Conservation (phyloP, 2,888 invertebrate species). For the Hipparchia semele region DNA sequence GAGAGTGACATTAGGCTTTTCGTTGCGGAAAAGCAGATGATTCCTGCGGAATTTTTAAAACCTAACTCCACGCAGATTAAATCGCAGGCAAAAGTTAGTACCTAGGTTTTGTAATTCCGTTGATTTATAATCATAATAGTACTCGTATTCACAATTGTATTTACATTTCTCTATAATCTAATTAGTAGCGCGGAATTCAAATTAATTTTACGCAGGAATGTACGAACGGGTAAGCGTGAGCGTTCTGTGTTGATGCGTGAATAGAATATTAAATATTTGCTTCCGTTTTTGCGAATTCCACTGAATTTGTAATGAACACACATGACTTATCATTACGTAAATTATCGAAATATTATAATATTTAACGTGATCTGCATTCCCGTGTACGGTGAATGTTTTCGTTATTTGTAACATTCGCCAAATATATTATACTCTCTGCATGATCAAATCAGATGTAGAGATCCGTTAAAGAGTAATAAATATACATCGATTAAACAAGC, state of each 20-base stretch:
- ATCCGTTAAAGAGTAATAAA: too few species aligned
- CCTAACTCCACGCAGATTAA: too few species aligned
- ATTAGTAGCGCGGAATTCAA: constrained; percentile 11
- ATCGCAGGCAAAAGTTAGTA: too few species aligned
- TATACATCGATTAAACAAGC: too few species aligned
- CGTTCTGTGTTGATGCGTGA: constrained; percentile 20
- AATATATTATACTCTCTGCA: background rate
- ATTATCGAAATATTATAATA: constrained; percentile 20
- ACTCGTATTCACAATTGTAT: background rate
- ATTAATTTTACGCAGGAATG: constrained; percentile 13
- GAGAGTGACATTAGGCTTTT: too few species aligned
- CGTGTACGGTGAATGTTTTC: background rate
- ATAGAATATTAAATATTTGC: constrained; percentile 24
- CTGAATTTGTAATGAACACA: constrained; percentile 17
- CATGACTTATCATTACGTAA: background rate
- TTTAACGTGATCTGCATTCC: background rate
- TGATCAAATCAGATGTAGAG: too few species aligned
- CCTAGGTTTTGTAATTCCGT: too few species aligned
- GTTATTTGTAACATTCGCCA: background rate
- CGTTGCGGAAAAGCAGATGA: too few species aligned
- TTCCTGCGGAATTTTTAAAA: too few species aligned
- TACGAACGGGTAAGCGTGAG: background rate
- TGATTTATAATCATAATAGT: background rate
- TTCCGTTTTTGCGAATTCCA: constrained; percentile 4
- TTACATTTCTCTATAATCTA: background rate